A percentile compares a stretch with the other conserved stretches of the same genome.
phyloP scores from a whole-genome alignment of 2,888 invertebrate genomes.

The Cyclophora punctaria region DNA sequence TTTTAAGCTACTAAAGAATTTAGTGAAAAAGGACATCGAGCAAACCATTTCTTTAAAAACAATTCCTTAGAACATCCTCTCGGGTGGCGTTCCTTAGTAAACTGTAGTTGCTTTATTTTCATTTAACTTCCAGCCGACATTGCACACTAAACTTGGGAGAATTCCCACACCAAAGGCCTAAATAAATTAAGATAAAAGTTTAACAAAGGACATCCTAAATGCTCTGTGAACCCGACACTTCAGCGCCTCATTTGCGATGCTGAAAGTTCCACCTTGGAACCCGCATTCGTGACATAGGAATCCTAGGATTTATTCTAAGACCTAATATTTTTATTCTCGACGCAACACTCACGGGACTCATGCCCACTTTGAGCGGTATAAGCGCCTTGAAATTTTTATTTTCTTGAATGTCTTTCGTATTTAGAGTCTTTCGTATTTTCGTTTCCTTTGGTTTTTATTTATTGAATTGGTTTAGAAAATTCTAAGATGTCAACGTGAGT shows the following conservation, averaged over 20 bases:
- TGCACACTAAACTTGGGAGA: no score
- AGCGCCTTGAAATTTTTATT: slow-evolving; percentile 19
- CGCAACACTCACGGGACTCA: slow-evolving; percentile 22
- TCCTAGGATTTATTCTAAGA: slow-evolving; percentile 22
- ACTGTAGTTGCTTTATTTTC: no score
- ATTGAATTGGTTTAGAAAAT: slow-evolving; percentile 6
- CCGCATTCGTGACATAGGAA: slow-evolving; percentile 1
- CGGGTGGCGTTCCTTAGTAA: no score
- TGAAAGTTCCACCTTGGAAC: slow-evolving; percentile 19
- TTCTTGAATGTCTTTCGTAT: slow-evolving; percentile 20
- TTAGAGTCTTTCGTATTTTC: no score
- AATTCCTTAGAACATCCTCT: no score
- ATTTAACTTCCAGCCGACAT: slow-evolving; percentile 8
- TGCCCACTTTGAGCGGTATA: slow-evolving; percentile 23
- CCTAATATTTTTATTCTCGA: slow-evolving; percentile 29
- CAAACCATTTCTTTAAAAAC: no score
- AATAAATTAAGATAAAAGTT: slow-evolving; percentile 14
- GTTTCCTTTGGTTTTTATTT: slow-evolving; percentile 18
- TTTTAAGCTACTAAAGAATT: no score
- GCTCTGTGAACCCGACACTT: slow-evolving; percentile 7
- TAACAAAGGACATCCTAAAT: slow-evolving; percentile 7
- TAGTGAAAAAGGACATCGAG: no score
- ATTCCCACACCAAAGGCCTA: not conserved
- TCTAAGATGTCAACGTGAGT: no score
- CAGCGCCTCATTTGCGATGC: slow-evolving; percentile 23